Evolutionary conservation across 2,797 vertebrate genomes (phyloP).

Genomic region (Myiotriccus ornatus): DNA sequence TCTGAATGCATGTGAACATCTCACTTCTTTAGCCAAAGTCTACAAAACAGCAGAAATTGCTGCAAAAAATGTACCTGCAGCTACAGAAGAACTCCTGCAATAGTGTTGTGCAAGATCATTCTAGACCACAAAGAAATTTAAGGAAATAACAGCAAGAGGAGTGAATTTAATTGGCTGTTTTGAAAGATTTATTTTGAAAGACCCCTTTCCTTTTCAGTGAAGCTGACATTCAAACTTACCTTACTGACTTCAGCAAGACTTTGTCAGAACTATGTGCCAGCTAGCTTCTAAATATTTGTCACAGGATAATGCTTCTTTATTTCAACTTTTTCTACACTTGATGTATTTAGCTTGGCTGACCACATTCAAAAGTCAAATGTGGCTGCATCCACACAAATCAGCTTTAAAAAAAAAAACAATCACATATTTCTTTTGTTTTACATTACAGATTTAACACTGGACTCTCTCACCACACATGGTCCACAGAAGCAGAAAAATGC

Average conservation of each 20-base stretch:
- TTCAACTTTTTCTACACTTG: not conserved
- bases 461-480: not conserved
- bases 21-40: not conserved
- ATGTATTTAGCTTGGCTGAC: not conserved
- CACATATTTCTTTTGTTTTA: not conserved
- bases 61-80: not conserved
- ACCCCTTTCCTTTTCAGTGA: not conserved
- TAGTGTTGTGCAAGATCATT: not conserved
- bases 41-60: not conserved
- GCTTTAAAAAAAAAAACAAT: not conserved
- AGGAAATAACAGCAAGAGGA: not conserved
- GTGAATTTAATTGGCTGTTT: not conserved
- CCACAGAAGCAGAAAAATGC: not conserved
- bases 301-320: not conserved
- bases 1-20: not conserved
- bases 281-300: not conserved
- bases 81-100: not conserved
- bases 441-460: not conserved
- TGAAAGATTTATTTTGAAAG: not conserved
- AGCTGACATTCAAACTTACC: not conserved
- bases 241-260: not conserved
- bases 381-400: not conserved
- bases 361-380: not conserved
- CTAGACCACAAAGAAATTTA: not conserved
- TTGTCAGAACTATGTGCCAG: not conserved